Conservation (phyloP, 2,113 vertebrate species). For the Plecotus auritus region DNA sequence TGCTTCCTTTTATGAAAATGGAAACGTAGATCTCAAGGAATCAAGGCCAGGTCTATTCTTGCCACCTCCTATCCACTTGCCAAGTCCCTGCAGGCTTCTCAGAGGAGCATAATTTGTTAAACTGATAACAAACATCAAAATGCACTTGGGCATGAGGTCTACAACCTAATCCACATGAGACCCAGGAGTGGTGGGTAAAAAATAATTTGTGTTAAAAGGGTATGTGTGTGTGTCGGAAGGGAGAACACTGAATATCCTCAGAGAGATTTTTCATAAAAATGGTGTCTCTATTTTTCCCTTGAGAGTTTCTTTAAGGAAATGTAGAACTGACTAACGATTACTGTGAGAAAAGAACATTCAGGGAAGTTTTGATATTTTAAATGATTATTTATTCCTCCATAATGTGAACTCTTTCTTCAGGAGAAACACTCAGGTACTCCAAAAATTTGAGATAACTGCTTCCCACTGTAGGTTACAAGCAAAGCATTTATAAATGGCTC, state of each 20-base stretch:
- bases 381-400: constrained; percentile 14
- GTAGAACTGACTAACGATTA: background rate
- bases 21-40: background rate
- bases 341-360: constrained; percentile 15
- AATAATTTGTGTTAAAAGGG: background rate
- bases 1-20: background rate
- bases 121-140: background rate
- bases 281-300: background rate
- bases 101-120: background rate
- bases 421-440: constrained; percentile 7
- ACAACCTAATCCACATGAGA: background rate
- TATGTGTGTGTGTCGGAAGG: background rate
- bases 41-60: background rate
- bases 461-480: background rate
- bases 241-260: background rate
- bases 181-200: background rate
- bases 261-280: background rate
- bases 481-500: constrained; percentile 47
- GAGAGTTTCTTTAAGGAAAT: constrained; percentile 18
- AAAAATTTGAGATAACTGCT: background rate
- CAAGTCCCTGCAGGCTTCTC: background rate
- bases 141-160: background rate
- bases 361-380: constrained; percentile 16
- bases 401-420: background rate
- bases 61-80: background rate